A percentile compares a stretch with the other conserved stretches of the same genome.
phyloP scores from a whole-genome alignment of 2,888 invertebrate genomes.

The Agrochola lychnidis region DNA sequence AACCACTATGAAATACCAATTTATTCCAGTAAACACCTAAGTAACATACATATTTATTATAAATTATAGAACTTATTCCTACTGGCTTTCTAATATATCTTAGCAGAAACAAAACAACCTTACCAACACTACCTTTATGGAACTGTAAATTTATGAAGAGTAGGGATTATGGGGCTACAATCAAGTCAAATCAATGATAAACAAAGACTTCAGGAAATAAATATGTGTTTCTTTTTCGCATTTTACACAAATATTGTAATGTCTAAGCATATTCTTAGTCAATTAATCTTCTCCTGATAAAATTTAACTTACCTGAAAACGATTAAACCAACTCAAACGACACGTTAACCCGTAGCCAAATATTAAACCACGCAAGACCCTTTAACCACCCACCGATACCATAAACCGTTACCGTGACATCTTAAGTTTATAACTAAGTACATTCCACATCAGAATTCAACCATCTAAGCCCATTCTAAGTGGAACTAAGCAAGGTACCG shows the following conservation, averaged over 20 bases:
- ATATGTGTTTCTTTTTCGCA: not conserved
- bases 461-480: constrained; percentile 56
- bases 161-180: too few species aligned
- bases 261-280: not conserved
- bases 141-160: too few species aligned
- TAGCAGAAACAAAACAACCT: not conserved
- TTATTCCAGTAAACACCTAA: constrained; percentile 18
- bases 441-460: constrained; percentile 7
- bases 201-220: not conserved
- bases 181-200: not conserved
- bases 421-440: constrained; percentile 25
- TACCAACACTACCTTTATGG: too few species aligned
- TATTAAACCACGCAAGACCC: not conserved
- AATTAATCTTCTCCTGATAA: not conserved
- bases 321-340: not conserved
- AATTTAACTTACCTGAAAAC: not conserved
- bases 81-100: not conserved
- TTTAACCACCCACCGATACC: not conserved
- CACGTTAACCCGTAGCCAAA: not conserved
- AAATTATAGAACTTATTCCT: not conserved
- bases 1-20: not conserved
- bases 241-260: not conserved
- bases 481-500: constrained; percentile 66
- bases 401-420: not conserved
- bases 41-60: constrained; percentile 2